Conservation (phyloP, 2,113 vertebrate species). For the Cercocebus atys region DNA sequence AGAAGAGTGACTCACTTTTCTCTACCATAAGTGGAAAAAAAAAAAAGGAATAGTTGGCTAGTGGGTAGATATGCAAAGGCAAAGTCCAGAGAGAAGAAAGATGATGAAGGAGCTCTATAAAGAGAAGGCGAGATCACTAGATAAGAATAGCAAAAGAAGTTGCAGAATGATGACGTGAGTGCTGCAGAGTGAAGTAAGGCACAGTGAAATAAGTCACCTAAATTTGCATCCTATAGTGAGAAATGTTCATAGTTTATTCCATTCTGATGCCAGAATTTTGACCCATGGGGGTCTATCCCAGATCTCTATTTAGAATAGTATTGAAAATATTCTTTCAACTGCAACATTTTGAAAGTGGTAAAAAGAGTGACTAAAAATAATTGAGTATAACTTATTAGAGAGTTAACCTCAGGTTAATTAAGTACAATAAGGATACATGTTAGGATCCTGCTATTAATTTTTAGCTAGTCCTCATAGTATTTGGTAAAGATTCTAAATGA, state of each 20-base stretch:
- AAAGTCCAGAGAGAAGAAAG: not conserved
- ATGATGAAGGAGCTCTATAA: not conserved
- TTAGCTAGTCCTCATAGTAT: not conserved
- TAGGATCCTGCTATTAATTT: not conserved
- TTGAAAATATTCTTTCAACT: not conserved
- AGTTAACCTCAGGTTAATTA: not conserved
- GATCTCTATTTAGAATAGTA: not conserved
- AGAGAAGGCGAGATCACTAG: not conserved
- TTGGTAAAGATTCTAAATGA: not conserved
- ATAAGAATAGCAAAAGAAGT: not conserved
- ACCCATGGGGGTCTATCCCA: not conserved
- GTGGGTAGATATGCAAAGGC: not conserved
- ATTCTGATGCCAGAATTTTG: not conserved
- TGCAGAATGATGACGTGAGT: not conserved
- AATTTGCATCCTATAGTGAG: not conserved
- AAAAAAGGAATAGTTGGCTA: not conserved
- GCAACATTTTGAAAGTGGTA: not conserved
- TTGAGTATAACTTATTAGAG: not conserved
- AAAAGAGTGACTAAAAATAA: not conserved
- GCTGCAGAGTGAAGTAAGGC: not conserved
- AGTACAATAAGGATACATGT: not conserved
- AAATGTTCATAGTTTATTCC: not conserved
- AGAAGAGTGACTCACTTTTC: not conserved
- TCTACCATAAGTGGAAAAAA: not conserved
- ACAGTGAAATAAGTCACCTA: not conserved